These are phyloP conservation scores for Trichogramma dendrolimi DNA, from an alignment of 2,888 invertebrate genomes.

Conservation along the genomic window DNA sequence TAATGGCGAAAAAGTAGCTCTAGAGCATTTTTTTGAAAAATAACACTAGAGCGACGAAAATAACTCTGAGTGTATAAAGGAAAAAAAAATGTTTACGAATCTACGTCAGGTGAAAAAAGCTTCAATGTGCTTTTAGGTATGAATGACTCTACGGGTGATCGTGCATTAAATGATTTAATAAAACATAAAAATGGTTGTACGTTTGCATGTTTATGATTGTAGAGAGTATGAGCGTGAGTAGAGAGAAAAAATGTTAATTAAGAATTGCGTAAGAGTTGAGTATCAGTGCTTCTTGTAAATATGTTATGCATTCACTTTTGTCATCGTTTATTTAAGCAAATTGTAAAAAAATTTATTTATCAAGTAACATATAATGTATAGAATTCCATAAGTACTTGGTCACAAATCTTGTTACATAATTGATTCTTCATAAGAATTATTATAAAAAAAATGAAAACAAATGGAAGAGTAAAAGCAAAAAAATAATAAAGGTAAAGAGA, in stretches of 20 bases:
- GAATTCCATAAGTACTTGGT: slow-evolving; percentile 29
- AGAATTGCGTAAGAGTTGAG: slow-evolving; percentile 10
- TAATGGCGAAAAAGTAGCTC: too few species aligned
- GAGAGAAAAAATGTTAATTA: slow-evolving; percentile 1
- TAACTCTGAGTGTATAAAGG: too few species aligned
- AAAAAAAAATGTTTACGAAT: too few species aligned
- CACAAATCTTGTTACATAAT: slow-evolving; percentile 27
- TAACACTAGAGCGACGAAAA: too few species aligned
- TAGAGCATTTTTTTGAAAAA: too few species aligned
- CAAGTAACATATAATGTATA: slow-evolving; percentile 30
- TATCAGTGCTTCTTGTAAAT: slow-evolving; percentile 30
- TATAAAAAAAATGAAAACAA: neutral
- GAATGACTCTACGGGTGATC: neutral
- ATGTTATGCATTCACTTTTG: slow-evolving; percentile 30
- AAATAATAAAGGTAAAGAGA: slow-evolving; percentile 12
- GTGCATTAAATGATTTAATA: neutral
- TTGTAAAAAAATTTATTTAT: slow-evolving; percentile 31
- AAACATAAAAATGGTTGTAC: neutral
- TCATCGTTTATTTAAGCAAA: slow-evolving; percentile 31
- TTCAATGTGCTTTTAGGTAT: neutral
- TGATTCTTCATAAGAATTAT: slow-evolving; percentile 16
- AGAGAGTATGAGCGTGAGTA: slow-evolving; percentile 1
- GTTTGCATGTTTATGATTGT: neutral
- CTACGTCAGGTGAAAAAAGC: neutral
- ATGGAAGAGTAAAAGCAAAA: slow-evolving; percentile 10